phyloP scores from a whole-genome alignment of 2,113 vertebrate genomes.

The Neogobius melanostomus region DNA sequence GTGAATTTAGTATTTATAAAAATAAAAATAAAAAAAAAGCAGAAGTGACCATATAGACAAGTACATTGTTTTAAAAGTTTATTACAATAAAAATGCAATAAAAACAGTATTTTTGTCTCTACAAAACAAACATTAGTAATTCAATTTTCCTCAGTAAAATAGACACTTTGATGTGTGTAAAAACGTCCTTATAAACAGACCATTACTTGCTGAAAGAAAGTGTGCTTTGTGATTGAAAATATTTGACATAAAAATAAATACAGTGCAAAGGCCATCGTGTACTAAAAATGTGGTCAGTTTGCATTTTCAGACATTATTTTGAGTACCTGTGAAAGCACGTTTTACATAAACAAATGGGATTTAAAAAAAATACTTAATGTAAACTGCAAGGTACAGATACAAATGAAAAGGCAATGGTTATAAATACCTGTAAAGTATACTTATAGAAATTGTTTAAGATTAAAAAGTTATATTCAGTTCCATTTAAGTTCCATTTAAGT shows the following conservation, averaged over 20 bases:
- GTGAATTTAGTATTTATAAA: not conserved
- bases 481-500: constrained; percentile 23
- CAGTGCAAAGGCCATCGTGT: constrained; percentile 47
- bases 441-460: not conserved
- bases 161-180: not conserved
- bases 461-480: constrained; percentile 22
- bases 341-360: constrained; percentile 33
- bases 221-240: not conserved
- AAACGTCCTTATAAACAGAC: not conserved
- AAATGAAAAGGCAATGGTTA: constrained; percentile 1
- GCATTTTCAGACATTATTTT: constrained; percentile 10
- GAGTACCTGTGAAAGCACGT: constrained; percentile 33
- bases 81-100: not conserved
- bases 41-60: too few relatives aligned
- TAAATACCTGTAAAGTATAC: constrained; percentile 4
- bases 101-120: constrained; percentile 5
- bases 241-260: constrained; percentile 15
- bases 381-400: constrained; percentile 32
- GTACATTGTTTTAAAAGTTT: not conserved
- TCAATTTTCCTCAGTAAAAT: not conserved
- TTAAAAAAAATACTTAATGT: not conserved
- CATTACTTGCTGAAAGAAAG: not conserved
- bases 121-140: constrained; percentile 1
- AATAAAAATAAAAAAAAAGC: not conserved
- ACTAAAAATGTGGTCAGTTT: constrained; percentile 26